These are phyloP conservation scores for Eulithis prunata DNA, from an alignment of 2,888 invertebrate genomes.

Conservation along the genomic window DNA sequence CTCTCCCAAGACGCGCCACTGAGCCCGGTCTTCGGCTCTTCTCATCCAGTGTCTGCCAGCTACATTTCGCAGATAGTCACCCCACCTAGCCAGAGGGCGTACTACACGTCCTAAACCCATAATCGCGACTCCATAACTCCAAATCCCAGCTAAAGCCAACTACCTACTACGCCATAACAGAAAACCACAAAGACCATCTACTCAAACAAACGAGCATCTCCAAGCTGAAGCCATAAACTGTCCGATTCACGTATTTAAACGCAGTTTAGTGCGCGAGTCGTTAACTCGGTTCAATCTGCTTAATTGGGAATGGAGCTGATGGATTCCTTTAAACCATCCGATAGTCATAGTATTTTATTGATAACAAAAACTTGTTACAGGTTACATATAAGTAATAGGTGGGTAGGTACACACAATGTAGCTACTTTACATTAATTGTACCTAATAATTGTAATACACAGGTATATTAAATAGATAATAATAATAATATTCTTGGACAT, in stretches of 20 bases:
- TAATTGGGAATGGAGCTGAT: constrained; percentile 76
- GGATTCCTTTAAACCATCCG: constrained; percentile 24
- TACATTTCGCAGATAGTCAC: too few species aligned
- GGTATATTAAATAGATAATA: too few species aligned
- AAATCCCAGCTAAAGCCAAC: constrained; percentile 29
- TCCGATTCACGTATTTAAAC: constrained; percentile 77
- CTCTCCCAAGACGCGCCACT: too few species aligned
- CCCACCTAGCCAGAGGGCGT: too few species aligned
- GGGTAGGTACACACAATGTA: too few species aligned
- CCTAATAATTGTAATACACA: too few species aligned
- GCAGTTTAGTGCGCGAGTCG: constrained; percentile 70
- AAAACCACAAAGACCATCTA: constrained; percentile 37
- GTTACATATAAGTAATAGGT: too few species aligned
- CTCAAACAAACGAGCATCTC: constrained; percentile 62
- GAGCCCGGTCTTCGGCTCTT: too few species aligned
- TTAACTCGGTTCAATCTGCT: constrained; percentile 79
- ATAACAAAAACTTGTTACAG: too few species aligned
- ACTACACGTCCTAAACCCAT: neutral
- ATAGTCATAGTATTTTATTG: neutral
- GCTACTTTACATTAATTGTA: too few species aligned
- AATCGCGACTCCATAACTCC: constrained; percentile 9
- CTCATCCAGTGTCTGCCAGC: too few species aligned
- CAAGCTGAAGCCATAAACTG: constrained; percentile 69
- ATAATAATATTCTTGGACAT: too few species aligned
- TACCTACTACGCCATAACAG: constrained; percentile 32